These are phyloP conservation scores for Abscondita cerata DNA, from an alignment of 2,888 invertebrate genomes.

Conservation along the genomic window DNA sequence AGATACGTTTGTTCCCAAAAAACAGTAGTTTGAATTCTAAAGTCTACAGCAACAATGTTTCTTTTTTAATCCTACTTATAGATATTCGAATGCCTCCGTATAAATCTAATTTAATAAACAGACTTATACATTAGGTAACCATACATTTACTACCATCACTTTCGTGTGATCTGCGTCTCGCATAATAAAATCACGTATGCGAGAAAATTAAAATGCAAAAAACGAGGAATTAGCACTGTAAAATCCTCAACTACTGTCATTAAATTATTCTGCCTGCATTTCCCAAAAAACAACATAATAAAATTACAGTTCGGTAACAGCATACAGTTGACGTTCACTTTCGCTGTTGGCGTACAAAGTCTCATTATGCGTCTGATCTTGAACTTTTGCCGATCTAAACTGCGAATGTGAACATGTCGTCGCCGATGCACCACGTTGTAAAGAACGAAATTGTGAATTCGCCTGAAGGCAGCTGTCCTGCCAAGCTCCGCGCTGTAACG, in stretches of 20 bases:
- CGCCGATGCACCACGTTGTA: slow-evolving; percentile 58
- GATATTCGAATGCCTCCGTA: neutral
- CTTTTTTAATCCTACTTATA: neutral
- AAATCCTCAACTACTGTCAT: slow-evolving; percentile 23
- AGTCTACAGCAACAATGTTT: slow-evolving; percentile 17
- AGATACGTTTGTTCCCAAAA: slow-evolving; percentile 26
- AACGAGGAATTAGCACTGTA: slow-evolving; percentile 26
- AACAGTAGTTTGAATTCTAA: slow-evolving; percentile 19
- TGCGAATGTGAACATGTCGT: slow-evolving; percentile 50
- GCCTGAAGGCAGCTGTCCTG: slow-evolving; percentile 49
- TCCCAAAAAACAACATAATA: slow-evolving; percentile 51
- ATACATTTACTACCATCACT: neutral
- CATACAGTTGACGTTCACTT: slow-evolving; percentile 67
- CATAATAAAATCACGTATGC: neutral
- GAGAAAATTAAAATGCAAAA: slow-evolving; percentile 23
- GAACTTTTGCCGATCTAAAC: slow-evolving; percentile 56
- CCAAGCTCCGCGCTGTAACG: slow-evolving; percentile 59
- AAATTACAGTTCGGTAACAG: slow-evolving; percentile 73
- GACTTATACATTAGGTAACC: slow-evolving; percentile 5
- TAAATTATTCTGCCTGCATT: slow-evolving; percentile 55
- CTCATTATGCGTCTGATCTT: slow-evolving; percentile 55
- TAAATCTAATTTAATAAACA: neutral
- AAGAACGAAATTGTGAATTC: slow-evolving; percentile 57
- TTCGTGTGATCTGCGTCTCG: neutral
- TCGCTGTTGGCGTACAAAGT: slow-evolving; percentile 58